Evolutionary conservation across 2,888 invertebrate species (phyloP), one percentile per base, ranked within the genome.

Genomic region (Criorhina ranunculi): DNA sequence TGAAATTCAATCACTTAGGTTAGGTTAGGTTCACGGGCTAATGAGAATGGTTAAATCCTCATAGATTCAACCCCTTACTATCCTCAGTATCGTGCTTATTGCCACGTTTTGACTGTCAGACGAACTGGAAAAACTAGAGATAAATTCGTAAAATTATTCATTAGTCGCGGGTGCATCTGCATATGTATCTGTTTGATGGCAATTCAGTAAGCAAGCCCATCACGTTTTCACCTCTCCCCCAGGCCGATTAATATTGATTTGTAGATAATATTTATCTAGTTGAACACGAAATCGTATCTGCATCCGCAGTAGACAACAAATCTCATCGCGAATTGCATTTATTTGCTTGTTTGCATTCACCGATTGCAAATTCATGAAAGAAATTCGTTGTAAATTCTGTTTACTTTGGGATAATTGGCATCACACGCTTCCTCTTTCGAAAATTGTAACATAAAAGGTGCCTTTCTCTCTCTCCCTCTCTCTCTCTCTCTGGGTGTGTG

Each of bases 301-400:
- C 37, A 24, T 29, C 12, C 15, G 31, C 1, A 12, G 37, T 7
- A 31, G 53, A 46, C 31, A 40, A 15, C n/a, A 11, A 5, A 11
- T 31, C 5, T n/a, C n/a, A 37, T 24, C 15, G 5, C 9, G 9
- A 57, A 11, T 53, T 12, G 17, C 42, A 40, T 60, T 51, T 60
- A 40, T 76, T 76, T 31, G 24, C 19, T 37, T 76, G 67, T 67
- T 59, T 67, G 51, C 51, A 67, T 67, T 59, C 51, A 5, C 8
- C 59, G 57, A 76, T 76, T 67, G 76, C 59, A 51, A 76, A 67
- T 59, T 51, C 51, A 59, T 59, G 51, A 51, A 76, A 59, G 40
- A 67, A 76, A 49, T 57, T 57, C 49, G 35, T 33, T 49, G 66
- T 17, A 59, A 67, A 67, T 51, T 67, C 24, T 76, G 24, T 76